Base-by-base conservation (phyloP, 2,888 invertebrate species). In the Notodonta ziczac region DNA sequence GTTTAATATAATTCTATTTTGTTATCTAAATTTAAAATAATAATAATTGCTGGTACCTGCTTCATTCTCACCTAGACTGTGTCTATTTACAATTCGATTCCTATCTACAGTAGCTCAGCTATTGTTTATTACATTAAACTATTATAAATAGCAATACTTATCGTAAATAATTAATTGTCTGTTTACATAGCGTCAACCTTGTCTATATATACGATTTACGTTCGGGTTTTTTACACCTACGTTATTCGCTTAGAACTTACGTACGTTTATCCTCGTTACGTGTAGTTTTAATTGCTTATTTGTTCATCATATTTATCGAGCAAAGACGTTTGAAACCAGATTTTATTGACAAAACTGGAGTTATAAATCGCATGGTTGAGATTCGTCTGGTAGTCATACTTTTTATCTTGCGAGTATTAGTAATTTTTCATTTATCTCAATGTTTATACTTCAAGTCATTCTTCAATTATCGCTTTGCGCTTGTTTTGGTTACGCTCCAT, bases 261-360 rank as follows among this genome's bases (percentile, higher is more conserved):
- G 67, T 71, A 70, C 72, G 6, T 24, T 24, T 72, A 48, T 69
- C 61, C 67, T 69, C 68, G 73, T 81, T 73, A 78, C 67, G 57
- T 10, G 42, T 42, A 42, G 58, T 52, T 71, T 73, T 76, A 80
- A 80, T 80, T 78, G 67, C 67, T 61, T 75, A 70, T 76, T 78
- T 75, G 74, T 72, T 67, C 63, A 68, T 70, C 64, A 58, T 67
- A 71, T 74, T 74, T 76, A 80, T 78, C 69, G 74, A 72, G 69
- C 66, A 35, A 35, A 70, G 66, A 60, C 60, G 65, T 70, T 65
- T 62, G 58, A 40, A 35, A 12, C 56, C 55, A 58, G 35, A 51
- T 61, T 60, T 60, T 54, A 52, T 58, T 57, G 55, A 8, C 48
- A 13, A 51, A 40, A 42, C 56, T 57, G 13, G 52, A n/a, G 14